These are phyloP conservation scores for Sitobion miscanthi DNA, from an alignment of 1,140 invertebrate genomes.

Conservation along the genomic window DNA sequence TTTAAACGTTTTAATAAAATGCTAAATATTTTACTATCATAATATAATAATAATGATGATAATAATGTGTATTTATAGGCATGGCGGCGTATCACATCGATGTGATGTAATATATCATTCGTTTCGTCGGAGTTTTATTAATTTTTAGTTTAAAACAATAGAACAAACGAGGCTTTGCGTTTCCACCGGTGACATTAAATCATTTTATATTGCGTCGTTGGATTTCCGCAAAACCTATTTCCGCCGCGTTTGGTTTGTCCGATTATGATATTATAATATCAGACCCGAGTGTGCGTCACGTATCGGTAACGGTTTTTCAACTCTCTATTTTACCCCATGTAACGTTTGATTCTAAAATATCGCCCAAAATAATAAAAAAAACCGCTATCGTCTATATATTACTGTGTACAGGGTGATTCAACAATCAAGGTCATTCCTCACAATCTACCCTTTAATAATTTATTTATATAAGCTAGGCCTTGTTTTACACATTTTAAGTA, in stretches of 20 bases:
- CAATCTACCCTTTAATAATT: background rate
- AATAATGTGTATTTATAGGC: background rate
- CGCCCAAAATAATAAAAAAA: background rate
- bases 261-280: background rate
- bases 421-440: too few species aligned
- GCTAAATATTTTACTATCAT: background rate
- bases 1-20: background rate
- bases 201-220: background rate
- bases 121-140: background rate
- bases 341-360: background rate
- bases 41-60: background rate
- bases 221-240: slow-evolving; percentile 10
- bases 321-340: background rate
- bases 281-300: background rate
- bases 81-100: background rate
- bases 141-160: slow-evolving; percentile 1
- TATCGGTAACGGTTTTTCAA: background rate
- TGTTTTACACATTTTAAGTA: background rate
- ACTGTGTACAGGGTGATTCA: too few species aligned
- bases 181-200: background rate
- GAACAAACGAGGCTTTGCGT: background rate
- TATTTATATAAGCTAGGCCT: background rate
- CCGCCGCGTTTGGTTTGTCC: background rate
- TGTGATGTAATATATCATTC: background rate
- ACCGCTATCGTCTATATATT: too few species aligned